Conservation (phyloP, 2,888 invertebrate genomes). For the Trichopoda pennipes region DNA sequence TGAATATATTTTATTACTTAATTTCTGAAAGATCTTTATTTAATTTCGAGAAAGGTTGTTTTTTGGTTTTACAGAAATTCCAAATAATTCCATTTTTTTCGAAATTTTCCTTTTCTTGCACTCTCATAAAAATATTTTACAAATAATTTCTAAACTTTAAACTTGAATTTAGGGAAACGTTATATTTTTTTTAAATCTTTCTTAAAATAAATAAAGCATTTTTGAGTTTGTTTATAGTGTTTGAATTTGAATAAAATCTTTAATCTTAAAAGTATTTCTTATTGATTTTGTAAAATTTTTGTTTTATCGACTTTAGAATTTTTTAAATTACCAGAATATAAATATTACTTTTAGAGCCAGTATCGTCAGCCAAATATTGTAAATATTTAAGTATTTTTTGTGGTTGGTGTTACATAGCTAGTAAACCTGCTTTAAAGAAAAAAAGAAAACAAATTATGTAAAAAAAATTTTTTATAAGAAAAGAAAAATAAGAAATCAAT, state of each 20-base stretch:
- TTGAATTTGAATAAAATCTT: slow-evolving; percentile 7
- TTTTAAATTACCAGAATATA: slow-evolving; percentile 36
- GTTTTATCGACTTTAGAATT: neutral
- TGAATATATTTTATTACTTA: too few species aligned
- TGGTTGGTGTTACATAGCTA: neutral
- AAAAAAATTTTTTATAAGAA: neutral
- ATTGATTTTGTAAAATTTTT: neutral
- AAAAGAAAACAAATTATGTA: slow-evolving; percentile 3
- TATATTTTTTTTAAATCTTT: neutral
- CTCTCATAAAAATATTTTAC: too few species aligned
- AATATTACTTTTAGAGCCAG: slow-evolving; percentile 28
- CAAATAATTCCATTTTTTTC: too few species aligned
- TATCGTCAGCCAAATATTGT: slow-evolving; percentile 46
- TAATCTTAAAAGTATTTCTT: neutral
- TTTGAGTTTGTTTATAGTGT: neutral
- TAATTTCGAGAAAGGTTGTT: too few species aligned
- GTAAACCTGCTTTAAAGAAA: slow-evolving; percentile 52
- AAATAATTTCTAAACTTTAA: too few species aligned
- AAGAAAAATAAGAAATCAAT: too few species aligned
- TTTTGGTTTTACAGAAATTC: too few species aligned
- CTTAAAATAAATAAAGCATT: neutral
- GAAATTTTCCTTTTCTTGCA: too few species aligned
- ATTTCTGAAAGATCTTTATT: too few species aligned
- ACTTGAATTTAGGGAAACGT: too few species aligned
- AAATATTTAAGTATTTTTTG: slow-evolving; percentile 1